phyloP scores from a whole-genome alignment of 2,888 invertebrate species.

The Volucella inanis region DNA sequence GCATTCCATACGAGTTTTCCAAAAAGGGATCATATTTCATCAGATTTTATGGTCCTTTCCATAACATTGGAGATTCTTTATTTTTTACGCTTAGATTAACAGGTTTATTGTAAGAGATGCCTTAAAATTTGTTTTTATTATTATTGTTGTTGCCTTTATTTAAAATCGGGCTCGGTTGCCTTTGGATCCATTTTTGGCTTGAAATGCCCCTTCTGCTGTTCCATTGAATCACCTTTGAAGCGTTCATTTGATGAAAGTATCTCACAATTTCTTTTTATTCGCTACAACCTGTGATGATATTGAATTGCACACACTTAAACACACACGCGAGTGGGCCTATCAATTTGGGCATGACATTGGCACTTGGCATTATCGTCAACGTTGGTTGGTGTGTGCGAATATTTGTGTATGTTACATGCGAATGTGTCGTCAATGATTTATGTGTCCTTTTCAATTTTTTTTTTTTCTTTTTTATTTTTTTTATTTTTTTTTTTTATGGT shows the following conservation, averaged over 20 bases:
- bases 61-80: conserved; percentile 68
- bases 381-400: not conserved
- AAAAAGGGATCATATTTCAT: conserved; percentile 61
- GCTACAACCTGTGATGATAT: conserved; percentile 15
- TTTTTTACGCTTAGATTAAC: conserved; percentile 68
- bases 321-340: conserved; percentile 18
- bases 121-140: conserved; percentile 68
- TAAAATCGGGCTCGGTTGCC: conserved; percentile 38
- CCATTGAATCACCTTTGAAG: conserved; percentile 47
- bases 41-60: conserved; percentile 63
- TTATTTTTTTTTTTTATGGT: conserved; percentile 15
- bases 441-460: conserved; percentile 11
- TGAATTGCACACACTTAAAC: conserved; percentile 25
- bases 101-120: conserved; percentile 58
- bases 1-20: conserved; percentile 60
- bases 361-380: not conserved
- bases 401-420: not conserved
- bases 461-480: conserved; percentile 14
- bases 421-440: conserved; percentile 53
- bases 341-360: conserved; percentile 2
- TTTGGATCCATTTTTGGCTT: not conserved
- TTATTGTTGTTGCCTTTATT: conserved; percentile 66
- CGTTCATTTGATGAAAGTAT: conserved; percentile 40
- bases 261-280: conserved; percentile 32
- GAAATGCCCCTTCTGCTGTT: not conserved